These are phyloP conservation scores for Gambusia holbrooki DNA, from an alignment of 2,113 vertebrate genomes.

Conservation along the genomic window DNA sequence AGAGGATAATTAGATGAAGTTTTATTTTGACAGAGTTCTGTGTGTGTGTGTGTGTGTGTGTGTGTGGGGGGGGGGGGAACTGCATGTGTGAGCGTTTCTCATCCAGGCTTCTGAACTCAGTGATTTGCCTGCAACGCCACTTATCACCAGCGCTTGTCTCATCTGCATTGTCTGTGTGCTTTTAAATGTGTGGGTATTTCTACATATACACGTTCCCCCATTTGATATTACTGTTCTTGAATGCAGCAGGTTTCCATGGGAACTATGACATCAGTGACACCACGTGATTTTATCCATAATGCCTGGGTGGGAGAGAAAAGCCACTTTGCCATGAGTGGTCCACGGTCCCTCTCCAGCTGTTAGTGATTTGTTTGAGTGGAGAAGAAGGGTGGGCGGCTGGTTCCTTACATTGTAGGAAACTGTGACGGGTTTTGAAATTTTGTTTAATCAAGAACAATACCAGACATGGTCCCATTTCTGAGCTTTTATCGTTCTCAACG, in stretches of 20 bases:
- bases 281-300: conserved; percentile 43
- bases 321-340: conserved; percentile 46
- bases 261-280: conserved; percentile 63
- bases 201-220: conserved; percentile 11
- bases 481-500: not conserved
- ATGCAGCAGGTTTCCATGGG: conserved; percentile 65
- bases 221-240: conserved; percentile 34
- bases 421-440: conserved; percentile 19
- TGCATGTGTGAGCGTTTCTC: not conserved
- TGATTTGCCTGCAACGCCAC: conserved; percentile 1
- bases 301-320: conserved; percentile 12
- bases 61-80: too few relatives aligned
- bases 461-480: not conserved
- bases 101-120: conserved; percentile 4
- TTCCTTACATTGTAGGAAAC: conserved; percentile 13
- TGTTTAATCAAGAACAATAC: not conserved
- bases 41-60: not conserved
- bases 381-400: conserved; percentile 14
- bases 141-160: conserved; percentile 21
- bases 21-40: not conserved
- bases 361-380: conserved; percentile 44
- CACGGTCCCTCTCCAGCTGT: conserved; percentile 33
- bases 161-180: conserved; percentile 22
- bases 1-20: not conserved
- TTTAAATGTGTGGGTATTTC: conserved; percentile 19